These are phyloP conservation scores for Danaus chrysippus DNA, from an alignment of 2,888 invertebrate genomes.

Conservation along the genomic window DNA sequence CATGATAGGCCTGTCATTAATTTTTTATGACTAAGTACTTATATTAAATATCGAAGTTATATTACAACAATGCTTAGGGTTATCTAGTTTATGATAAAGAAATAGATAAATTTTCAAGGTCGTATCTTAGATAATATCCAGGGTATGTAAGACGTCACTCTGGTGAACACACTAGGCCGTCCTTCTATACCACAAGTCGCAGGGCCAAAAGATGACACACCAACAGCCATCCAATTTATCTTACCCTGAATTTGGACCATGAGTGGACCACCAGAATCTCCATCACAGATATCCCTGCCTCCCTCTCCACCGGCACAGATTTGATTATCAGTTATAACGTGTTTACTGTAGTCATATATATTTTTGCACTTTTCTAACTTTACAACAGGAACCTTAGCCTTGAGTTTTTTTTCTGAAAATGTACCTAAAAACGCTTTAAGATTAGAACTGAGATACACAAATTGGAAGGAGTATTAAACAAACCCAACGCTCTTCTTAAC, in stretches of 20 bases:
- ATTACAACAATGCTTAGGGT: too few relatives aligned
- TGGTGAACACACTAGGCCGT: conserved; percentile 59
- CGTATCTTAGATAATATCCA: conserved; percentile 49
- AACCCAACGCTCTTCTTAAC: too few relatives aligned
- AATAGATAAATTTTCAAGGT: conserved; percentile 1
- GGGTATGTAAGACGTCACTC: conserved; percentile 48
- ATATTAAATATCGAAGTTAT: too few relatives aligned
- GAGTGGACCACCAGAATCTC: conserved; percentile 83
- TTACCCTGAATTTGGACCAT: conserved; percentile 38
- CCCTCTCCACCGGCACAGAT: conserved; percentile 26
- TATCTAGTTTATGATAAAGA: neutral
- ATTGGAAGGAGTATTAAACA: too few relatives aligned
- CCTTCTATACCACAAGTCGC: conserved; percentile 38
- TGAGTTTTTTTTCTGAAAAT: conserved; percentile 9
- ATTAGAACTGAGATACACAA: neutral
- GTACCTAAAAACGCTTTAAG: conserved; percentile 9
- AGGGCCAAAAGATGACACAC: conserved; percentile 18
- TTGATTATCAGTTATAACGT: conserved; percentile 12
- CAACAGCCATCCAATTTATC: conserved; percentile 15
- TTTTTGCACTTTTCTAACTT: conserved; percentile 5
- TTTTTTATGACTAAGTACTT: too few relatives aligned
- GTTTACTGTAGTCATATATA: neutral
- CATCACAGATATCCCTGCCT: conserved; percentile 77
- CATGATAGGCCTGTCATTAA: too few relatives aligned
- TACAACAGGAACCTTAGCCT: conserved; percentile 9